phyloP scores from a whole-genome alignment of 2,113 vertebrate genomes.

The Ascaphus truei region DNA sequence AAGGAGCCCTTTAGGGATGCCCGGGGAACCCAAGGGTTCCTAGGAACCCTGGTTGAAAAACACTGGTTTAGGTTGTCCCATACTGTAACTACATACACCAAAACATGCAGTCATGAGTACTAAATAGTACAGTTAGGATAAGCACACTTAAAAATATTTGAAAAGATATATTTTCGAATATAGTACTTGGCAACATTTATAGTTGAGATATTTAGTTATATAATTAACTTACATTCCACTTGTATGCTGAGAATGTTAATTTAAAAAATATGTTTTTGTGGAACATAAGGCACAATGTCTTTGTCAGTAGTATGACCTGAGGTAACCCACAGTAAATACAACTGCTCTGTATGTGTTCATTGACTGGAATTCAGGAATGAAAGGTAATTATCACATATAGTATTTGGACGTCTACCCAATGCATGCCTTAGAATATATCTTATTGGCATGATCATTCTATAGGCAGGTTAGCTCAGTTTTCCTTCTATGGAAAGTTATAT shows the following conservation, averaged over 20 bases:
- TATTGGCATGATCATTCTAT: conserved; percentile 3
- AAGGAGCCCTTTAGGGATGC: too few species aligned
- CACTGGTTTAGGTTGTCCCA: too few species aligned
- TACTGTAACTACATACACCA: too few species aligned
- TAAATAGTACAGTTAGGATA: too few species aligned
- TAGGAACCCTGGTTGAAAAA: too few species aligned
- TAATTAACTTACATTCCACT: background rate
- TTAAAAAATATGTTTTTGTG: background rate
- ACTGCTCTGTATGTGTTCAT: background rate
- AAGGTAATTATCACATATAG: conserved; percentile 5
- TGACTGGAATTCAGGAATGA: background rate
- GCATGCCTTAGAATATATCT: conserved; percentile 5
- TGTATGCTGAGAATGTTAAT: background rate
- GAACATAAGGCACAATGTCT: background rate
- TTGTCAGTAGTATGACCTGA: background rate
- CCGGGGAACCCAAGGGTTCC: too few species aligned
- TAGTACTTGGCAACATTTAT: background rate
- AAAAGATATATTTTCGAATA: background rate
- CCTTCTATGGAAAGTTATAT: background rate
- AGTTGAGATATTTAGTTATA: background rate
- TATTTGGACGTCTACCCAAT: conserved; percentile 13
- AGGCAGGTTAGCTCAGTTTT: background rate
- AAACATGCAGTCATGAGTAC: too few species aligned
- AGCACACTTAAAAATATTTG: background rate
- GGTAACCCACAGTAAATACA: background rate